These are phyloP conservation scores for Tetheella fluctuosa DNA, from an alignment of 2,888 invertebrate species.

Conservation along the genomic window DNA sequence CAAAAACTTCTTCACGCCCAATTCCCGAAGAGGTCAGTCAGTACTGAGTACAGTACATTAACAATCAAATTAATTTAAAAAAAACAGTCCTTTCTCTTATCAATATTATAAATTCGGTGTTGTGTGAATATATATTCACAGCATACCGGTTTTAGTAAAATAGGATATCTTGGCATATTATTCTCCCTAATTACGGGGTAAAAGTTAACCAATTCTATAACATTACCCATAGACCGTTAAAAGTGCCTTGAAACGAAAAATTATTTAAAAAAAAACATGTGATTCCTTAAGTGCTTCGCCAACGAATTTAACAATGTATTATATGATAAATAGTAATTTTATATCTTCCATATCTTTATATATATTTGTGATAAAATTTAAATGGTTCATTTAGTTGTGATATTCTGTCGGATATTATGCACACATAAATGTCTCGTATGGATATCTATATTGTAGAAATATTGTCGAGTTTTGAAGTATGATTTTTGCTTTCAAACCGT, in stretches of 20 bases:
- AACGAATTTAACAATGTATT: conserved; percentile 37
- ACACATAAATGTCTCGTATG: too few relatives aligned
- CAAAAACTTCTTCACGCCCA: background rate
- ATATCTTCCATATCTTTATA: conserved; percentile 53
- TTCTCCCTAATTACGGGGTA: background rate
- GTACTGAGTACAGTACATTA: too few relatives aligned
- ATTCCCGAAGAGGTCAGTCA: too few relatives aligned
- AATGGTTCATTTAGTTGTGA: background rate
- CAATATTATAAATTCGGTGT: too few relatives aligned
- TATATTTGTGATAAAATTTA: conserved; percentile 51
- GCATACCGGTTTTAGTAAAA: too few relatives aligned
- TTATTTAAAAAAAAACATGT: background rate
- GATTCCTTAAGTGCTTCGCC: conserved; percentile 13
- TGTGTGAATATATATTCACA: too few relatives aligned
- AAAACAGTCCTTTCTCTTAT: too few relatives aligned
- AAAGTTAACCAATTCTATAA: background rate
- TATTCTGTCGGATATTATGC: too few relatives aligned
- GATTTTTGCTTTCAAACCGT: background rate
- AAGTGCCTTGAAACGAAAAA: background rate
- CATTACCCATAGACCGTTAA: background rate
- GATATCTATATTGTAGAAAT: too few relatives aligned
- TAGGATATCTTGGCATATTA: too few relatives aligned
- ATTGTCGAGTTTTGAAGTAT: conserved; percentile 18
- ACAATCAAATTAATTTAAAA: too few relatives aligned
- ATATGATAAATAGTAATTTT: conserved; percentile 21